Percentiles rank a stretch among this genome's conserved stretches.
These are phyloP conservation scores for Paramuricea clavata DNA, from an alignment of 92 coral and sea anemone genomes.

Conservation along the genomic window DNA sequence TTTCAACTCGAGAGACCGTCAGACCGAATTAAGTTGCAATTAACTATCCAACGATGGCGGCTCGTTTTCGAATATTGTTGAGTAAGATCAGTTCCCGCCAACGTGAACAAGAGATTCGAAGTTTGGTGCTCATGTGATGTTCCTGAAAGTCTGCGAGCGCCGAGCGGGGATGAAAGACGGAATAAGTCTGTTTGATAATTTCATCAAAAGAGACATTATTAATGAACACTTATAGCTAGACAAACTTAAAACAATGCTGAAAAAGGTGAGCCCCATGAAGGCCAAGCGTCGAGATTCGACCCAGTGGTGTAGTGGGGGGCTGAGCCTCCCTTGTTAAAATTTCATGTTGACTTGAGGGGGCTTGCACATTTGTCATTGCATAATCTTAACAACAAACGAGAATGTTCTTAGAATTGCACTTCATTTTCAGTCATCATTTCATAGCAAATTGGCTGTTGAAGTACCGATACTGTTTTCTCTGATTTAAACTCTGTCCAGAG, in stretches of 20 bases:
- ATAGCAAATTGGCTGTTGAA: too few relatives aligned
- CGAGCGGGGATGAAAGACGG: conserved; percentile 31
- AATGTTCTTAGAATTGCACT: too few relatives aligned
- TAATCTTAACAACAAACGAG: too few relatives aligned
- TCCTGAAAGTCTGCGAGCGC: neutral
- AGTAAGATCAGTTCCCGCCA: neutral
- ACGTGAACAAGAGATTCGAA: neutral
- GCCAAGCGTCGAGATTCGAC: conserved; percentile 38
- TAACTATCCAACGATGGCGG: neutral
- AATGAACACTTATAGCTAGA: conserved; percentile 14
- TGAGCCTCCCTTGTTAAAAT: too few relatives aligned
- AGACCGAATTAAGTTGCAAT: conserved; percentile 38
- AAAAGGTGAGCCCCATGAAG: neutral
- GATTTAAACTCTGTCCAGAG: too few relatives aligned
- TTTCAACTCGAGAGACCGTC: neutral
- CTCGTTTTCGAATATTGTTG: neutral
- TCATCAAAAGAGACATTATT: conserved; percentile 26
- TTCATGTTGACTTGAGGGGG: too few relatives aligned
- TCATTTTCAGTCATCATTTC: too few relatives aligned
- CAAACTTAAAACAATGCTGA: conserved; percentile 4
- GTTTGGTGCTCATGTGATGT: conserved; percentile 11
- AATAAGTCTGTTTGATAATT: conserved; percentile 1
- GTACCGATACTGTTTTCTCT: too few relatives aligned
- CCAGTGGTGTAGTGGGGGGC: too few relatives aligned
- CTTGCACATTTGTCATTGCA: too few relatives aligned